Conservation (phyloP, 2,888 invertebrate genomes). For the Mesorhabditis belari region DNA sequence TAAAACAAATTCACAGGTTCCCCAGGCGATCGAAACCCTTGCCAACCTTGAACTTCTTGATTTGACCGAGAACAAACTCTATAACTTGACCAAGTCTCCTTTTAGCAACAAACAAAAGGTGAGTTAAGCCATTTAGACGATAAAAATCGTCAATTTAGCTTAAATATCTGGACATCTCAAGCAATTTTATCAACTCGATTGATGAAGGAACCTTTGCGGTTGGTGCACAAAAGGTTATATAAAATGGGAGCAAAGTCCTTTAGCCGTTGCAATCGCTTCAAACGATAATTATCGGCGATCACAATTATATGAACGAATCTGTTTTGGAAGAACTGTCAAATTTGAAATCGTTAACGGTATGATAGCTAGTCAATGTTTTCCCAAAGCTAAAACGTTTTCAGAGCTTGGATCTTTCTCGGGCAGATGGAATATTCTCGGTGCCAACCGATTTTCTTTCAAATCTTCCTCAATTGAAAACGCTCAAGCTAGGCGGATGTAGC, state of each 20-base stretch:
- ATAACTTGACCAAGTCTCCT: constrained; percentile 8
- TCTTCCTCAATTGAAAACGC: constrained; percentile 54
- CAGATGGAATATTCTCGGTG: constrained; percentile 41
- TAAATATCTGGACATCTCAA: constrained; percentile 75
- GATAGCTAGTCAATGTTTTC: not conserved
- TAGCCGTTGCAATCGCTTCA: constrained; percentile 69
- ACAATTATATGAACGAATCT: constrained; percentile 74
- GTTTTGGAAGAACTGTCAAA: constrained; percentile 78
- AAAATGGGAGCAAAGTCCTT: too few species aligned
- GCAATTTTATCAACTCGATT: constrained; percentile 76
- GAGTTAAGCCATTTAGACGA: not conserved
- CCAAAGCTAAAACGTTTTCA: not conserved
- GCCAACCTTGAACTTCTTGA: constrained; percentile 16
- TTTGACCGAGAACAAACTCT: constrained; percentile 24
- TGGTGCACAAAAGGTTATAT: too few species aligned
- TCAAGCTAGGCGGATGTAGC: constrained; percentile 56
- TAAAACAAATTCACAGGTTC: constrained; percentile 12
- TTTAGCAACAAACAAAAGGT: not conserved
- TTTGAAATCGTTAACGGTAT: constrained; percentile 66
- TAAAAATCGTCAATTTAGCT: constrained; percentile 56
- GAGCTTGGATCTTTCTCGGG: constrained; percentile 40
- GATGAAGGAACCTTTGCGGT: constrained; percentile 77
- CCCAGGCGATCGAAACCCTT: constrained; percentile 12
- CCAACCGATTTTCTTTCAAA: constrained; percentile 22
- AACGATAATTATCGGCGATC: constrained; percentile 68